A percentile compares a stretch with the other conserved stretches of the same genome.
Conservation (phyloP, 2,888 invertebrate genomes). For the Hypselothyrea guttata region DNA sequence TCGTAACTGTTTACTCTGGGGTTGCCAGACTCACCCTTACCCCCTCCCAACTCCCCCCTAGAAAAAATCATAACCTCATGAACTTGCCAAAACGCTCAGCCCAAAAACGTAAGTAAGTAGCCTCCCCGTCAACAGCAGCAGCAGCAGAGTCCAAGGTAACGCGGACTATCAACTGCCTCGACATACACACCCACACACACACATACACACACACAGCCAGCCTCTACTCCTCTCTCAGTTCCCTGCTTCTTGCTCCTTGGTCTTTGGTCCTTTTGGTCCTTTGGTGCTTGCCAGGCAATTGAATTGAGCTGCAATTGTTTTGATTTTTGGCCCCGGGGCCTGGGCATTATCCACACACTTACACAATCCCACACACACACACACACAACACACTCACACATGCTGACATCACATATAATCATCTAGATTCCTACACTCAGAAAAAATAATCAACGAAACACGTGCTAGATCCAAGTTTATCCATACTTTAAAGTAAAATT, state of each 20-base stretch:
- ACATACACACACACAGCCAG: neutral
- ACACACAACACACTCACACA: slow-evolving; percentile 3
- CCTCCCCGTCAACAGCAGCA: neutral
- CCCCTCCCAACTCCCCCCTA: neutral
- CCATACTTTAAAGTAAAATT: no score
- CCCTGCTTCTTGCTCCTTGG: no score
- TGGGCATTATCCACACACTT: slow-evolving; percentile 33
- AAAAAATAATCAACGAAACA: no score
- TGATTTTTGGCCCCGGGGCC: slow-evolving; percentile 69
- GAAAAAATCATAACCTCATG: slow-evolving; percentile 71
- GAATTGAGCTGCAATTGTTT: slow-evolving; percentile 75
- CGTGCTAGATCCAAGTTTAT: no score
- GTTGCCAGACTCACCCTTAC: slow-evolving; percentile 25
- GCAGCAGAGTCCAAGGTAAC: neutral
- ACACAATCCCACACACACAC: slow-evolving; percentile 16
- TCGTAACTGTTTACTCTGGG: slow-evolving; percentile 75
- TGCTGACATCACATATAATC: slow-evolving; percentile 5
- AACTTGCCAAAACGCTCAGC: no score
- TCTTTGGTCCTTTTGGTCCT: neutral
- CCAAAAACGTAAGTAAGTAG: slow-evolving; percentile 28
- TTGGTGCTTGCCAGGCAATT: slow-evolving; percentile 44
- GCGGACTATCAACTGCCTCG: slow-evolving; percentile 1
- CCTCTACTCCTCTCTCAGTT: no score
- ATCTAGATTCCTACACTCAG: slow-evolving; percentile 13
- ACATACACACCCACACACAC: neutral